Conservation (phyloP, 2,888 invertebrate genomes). For the Eumerus sabulonum region DNA sequence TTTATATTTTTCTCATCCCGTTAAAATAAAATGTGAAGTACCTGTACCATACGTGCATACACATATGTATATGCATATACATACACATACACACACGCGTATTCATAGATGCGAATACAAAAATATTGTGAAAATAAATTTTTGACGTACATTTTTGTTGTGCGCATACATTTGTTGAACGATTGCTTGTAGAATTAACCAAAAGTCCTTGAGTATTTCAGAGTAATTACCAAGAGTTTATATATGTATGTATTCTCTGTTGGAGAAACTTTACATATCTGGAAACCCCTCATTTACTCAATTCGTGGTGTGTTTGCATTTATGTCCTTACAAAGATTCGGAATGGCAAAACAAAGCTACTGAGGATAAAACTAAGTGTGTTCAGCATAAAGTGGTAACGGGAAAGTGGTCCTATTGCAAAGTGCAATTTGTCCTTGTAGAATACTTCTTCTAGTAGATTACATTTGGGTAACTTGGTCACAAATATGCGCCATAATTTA, state of each 20-base stretch:
- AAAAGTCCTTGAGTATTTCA: slow-evolving; percentile 62
- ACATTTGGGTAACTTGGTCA: slow-evolving; percentile 52
- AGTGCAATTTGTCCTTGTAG: slow-evolving; percentile 57
- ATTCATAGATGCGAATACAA: too few species aligned
- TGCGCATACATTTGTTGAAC: too few species aligned
- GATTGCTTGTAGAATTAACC: slow-evolving; percentile 49
- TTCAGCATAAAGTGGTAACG: slow-evolving; percentile 50
- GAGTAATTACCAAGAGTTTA: slow-evolving; percentile 64
- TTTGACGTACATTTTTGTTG: too few species aligned
- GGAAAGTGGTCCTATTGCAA: slow-evolving; percentile 53
- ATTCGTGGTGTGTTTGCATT: slow-evolving; percentile 64
- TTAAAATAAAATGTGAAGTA: slow-evolving; percentile 49
- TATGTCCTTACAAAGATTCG: slow-evolving; percentile 64
- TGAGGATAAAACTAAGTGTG: slow-evolving; percentile 57
- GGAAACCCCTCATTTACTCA: slow-evolving; percentile 67
- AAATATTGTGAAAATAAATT: too few species aligned
- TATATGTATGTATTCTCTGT: slow-evolving; percentile 46
- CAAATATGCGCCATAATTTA: slow-evolving; percentile 56
- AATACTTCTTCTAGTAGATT: slow-evolving; percentile 56
- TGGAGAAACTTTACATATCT: slow-evolving; percentile 53
- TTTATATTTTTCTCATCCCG: slow-evolving; percentile 55
- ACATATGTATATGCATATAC: slow-evolving; percentile 14
- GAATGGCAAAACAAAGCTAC: slow-evolving; percentile 65
- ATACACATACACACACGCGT: too few species aligned
- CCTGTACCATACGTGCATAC: not conserved